Conservation (phyloP, 2,797 vertebrate species). For the Anabas testudineus region DNA sequence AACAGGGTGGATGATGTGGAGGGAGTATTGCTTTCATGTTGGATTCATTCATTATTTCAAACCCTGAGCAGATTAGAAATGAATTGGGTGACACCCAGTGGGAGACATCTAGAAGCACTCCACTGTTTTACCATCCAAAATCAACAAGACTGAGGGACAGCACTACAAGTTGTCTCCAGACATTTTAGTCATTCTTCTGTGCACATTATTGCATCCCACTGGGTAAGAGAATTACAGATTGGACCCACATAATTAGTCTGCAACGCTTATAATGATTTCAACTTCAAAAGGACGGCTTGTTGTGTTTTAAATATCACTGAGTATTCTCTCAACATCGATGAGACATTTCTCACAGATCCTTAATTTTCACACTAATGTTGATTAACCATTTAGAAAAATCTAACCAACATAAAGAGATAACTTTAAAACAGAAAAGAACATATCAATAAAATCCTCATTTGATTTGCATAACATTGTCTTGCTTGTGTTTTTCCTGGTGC, state of each 20-base stretch:
- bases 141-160: background rate
- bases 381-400: conserved; percentile 18
- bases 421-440: conserved; percentile 62
- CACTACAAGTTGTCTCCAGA: background rate
- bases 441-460: conserved; percentile 47
- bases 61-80: conserved; percentile 75
- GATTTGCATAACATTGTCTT: conserved; percentile 67
- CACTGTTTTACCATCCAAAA: conserved; percentile 19
- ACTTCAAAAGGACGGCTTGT: conserved; percentile 1
- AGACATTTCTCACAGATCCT: conserved; percentile 1
- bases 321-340: conserved; percentile 14
- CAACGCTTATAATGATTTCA: conserved; percentile 30
- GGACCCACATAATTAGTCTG: conserved; percentile 43
- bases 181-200: conserved; percentile 58
- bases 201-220: conserved; percentile 55
- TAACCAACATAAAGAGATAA: conserved; percentile 55
- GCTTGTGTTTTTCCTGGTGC: conserved; percentile 48
- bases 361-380: conserved; percentile 2
- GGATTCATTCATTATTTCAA: conserved; percentile 51
- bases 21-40: conserved; percentile 70
- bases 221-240: conserved; percentile 32
- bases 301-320: conserved; percentile 13
- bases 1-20: conserved; percentile 25
- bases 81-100: conserved; percentile 37
- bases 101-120: conserved; percentile 32